Evolutionary conservation across 2,113 vertebrate species (phyloP).

Genomic region (Laterallus jamaicensis): DNA sequence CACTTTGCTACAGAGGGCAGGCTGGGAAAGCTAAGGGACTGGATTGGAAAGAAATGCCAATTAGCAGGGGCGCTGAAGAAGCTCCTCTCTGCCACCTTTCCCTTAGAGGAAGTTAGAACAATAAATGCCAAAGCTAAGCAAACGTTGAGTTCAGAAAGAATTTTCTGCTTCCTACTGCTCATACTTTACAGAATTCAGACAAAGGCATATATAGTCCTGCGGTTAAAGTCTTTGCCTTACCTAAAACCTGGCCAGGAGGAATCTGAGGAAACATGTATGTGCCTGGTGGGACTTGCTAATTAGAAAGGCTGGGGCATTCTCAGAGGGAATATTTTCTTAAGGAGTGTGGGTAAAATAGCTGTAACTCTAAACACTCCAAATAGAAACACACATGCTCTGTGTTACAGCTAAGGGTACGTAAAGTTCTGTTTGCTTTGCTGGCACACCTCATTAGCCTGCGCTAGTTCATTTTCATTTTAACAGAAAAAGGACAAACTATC

Average conservation of each 20-base stretch:
- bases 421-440: not conserved
- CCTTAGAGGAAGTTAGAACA: not conserved
- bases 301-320: not conserved
- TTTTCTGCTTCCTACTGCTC: not conserved
- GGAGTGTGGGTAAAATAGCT: not conserved
- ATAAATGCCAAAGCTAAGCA: not conserved
- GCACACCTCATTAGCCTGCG: not conserved
- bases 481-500: not conserved
- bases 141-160: not conserved
- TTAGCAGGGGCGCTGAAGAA: not conserved
- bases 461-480: not conserved
- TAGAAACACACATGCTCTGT: fast-evolving
- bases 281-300: not conserved
- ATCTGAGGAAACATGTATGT: not conserved
- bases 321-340: not conserved
- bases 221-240: not conserved
- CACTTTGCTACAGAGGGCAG: not conserved
- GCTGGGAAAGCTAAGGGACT: not conserved
- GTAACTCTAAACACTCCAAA: not conserved
- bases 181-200: not conserved
- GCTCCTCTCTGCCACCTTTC: not conserved
- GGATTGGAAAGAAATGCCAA: not conserved
- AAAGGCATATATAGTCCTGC: not conserved
- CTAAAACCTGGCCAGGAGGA: not conserved
- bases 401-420: not conserved